Conservation (phyloP, 2,888 invertebrate species). For the Heteromurus nitidus region DNA sequence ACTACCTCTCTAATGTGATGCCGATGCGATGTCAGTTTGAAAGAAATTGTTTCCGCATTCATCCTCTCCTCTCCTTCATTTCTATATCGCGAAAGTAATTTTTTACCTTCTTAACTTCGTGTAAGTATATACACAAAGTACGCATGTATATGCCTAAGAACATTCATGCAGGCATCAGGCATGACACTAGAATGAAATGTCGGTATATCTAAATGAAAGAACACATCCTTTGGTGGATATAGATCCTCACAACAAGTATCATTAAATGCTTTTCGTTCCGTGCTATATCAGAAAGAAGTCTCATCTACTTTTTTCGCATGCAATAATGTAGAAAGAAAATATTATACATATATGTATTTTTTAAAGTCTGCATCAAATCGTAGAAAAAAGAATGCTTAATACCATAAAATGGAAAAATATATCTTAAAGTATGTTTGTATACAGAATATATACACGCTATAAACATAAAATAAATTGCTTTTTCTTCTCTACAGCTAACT, state of each 20-base stretch:
- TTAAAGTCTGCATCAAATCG: too few species aligned
- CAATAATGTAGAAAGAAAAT: background rate
- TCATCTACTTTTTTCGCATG: background rate
- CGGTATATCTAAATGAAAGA: background rate
- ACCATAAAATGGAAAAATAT: too few species aligned
- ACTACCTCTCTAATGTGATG: conserved; percentile 8
- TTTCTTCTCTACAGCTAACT: background rate
- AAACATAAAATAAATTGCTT: background rate
- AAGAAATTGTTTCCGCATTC: conserved; percentile 64
- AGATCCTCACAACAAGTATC: background rate
- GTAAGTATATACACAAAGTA: background rate
- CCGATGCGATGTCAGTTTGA: conserved; percentile 13
- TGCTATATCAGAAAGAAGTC: background rate
- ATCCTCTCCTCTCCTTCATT: conserved; percentile 25
- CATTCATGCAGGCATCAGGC: too few species aligned
- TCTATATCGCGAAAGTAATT: too few species aligned
- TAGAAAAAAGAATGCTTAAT: too few species aligned
- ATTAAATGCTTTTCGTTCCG: conserved; percentile 2
- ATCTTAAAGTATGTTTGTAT: background rate
- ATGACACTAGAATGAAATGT: background rate
- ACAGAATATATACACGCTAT: background rate
- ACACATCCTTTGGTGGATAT: background rate
- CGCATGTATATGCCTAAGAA: too few species aligned
- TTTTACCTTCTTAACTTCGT: background rate
- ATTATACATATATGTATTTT: too few species aligned